Percentiles rank a stretch among this genome's conserved stretches.
Evolutionary conservation across 2,888 invertebrate genomes (phyloP).

Genomic region (Scaptodrosophila latifasciaeformis): DNA sequence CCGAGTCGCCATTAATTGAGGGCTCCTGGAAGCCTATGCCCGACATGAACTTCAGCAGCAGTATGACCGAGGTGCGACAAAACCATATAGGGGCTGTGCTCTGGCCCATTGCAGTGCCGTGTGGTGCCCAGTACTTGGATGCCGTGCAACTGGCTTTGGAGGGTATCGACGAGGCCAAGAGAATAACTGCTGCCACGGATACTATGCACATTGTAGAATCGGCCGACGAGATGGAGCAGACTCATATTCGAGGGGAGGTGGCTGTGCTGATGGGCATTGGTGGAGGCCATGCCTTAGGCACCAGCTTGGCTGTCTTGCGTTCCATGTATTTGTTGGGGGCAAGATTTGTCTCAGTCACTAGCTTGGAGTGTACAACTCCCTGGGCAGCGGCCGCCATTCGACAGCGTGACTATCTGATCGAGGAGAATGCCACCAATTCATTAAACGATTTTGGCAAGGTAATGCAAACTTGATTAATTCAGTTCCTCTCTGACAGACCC

Average conservation of each 20-base stretch:
- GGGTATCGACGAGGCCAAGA: constrained; percentile 81
- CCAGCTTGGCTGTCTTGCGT: constrained; percentile 80
- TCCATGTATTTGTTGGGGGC: constrained; percentile 81
- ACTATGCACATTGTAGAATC: constrained; percentile 77
- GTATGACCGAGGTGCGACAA: constrained; percentile 70
- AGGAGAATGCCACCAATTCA: constrained; percentile 72
- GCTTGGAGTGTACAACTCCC: constrained; percentile 80
- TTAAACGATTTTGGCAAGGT: constrained; percentile 76
- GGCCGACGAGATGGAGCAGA: constrained; percentile 78
- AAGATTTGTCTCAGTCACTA: constrained; percentile 81
- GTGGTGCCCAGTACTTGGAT: constrained; percentile 80
- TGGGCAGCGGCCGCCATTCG: constrained; percentile 77
- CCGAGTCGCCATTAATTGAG: constrained; percentile 78
- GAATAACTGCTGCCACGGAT: constrained; percentile 77
- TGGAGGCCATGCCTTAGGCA: constrained; percentile 82
- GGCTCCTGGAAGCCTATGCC: constrained; percentile 75
- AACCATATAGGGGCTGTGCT: constrained; percentile 77
- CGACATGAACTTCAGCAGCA: constrained; percentile 60
- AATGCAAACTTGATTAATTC: not conserved
- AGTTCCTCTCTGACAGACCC: too few relatives aligned
- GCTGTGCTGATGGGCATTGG: constrained; percentile 80
- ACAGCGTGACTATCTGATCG: constrained; percentile 67
- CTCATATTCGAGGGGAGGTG: constrained; percentile 78
- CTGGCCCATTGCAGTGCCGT: constrained; percentile 77
- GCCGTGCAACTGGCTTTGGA: constrained; percentile 81